Base-by-base conservation (phyloP, 2,797 vertebrate genomes). In the Gymnothorax reevesii region DNA sequence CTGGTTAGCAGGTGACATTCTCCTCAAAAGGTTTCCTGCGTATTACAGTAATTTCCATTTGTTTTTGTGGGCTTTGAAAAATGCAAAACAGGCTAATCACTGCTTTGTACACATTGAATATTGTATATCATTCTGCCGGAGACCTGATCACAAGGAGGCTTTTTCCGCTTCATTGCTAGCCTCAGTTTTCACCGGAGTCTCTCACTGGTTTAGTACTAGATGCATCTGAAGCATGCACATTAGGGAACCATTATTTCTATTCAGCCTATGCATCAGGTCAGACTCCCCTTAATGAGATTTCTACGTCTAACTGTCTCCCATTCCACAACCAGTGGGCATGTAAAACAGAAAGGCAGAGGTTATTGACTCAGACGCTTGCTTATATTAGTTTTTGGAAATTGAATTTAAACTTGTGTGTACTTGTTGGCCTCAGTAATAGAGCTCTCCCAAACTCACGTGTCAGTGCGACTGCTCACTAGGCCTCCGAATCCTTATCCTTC, bases 261-360 rank as follows among this genome's bases (percentile, higher is more conserved):
- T 93, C 92, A 88, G 87, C 89, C 83, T 92, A 91, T 92, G 93
- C 90, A 84, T 91, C 93, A 95, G 93, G 94, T 95, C 90, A 84
- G 69, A 89, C 91, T 89, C 89, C 88, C 59, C 52, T 90, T 95
- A 94, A 95, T 94, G 92, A 94, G 93, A 90, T 93, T 94, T 93
- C 87, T 91, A 90, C 89, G 89, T 91, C 91, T 89, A 91, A 22
- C 89, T 89, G 92, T 85, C 91, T 93, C 90, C 85, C 77, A 86
- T 86, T 87, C 91, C 90, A 91, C 89, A 92, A 91, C 88, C 91
- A 91, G 92, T 93, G 92, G 91, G 89, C 93, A 93, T 94, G 93
- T 91, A 91, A 93, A 94, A 90, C 90, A 91, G 89, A 60, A 85
- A 89, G 88, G 84, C 85, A 55, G 87, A 88, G 87, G 89, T 92